Evolutionary conservation across 1,140 invertebrate species (phyloP).

Genomic region (Hylaeus anthracinus): DNA sequence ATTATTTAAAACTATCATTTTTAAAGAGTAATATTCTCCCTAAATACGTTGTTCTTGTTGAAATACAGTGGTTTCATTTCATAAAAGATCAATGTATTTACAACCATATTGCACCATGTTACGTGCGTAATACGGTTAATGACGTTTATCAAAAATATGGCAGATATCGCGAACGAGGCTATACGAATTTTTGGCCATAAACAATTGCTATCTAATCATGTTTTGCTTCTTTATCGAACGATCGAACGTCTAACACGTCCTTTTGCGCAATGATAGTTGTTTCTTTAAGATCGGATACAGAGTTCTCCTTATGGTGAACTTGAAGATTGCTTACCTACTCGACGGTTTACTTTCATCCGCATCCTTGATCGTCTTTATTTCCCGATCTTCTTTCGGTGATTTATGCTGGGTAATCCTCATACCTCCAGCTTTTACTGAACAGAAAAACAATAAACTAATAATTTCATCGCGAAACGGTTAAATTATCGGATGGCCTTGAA

Average conservation of each 20-base stretch:
- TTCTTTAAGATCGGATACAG: too few species aligned
- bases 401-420: conserved; percentile 96
- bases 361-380: conserved; percentile 79
- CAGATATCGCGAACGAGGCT: neutral
- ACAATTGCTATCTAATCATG: neutral
- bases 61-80: neutral
- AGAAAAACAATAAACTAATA: conserved; percentile 49
- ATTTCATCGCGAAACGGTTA: conserved; percentile 1
- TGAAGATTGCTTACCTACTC: conserved; percentile 64
- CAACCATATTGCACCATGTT: conserved; percentile 21
- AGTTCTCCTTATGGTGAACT: neutral
- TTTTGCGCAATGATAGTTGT: neutral
- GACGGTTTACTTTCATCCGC: conserved; percentile 76
- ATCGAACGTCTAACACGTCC: neutral
- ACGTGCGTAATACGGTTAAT: conserved; percentile 14
- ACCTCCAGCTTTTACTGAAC: conserved; percentile 92
- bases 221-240: neutral
- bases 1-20: neutral
- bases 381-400: conserved; percentile 83
- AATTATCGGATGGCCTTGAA: conserved; percentile 51
- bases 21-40: neutral
- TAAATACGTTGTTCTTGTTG: neutral
- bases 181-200: too few species aligned
- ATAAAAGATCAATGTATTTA: conserved; percentile 11
- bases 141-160: conserved; percentile 24